Evolutionary conservation across 1,140 invertebrate species (phyloP).

Genomic region (Melanaphis sacchari): DNA sequence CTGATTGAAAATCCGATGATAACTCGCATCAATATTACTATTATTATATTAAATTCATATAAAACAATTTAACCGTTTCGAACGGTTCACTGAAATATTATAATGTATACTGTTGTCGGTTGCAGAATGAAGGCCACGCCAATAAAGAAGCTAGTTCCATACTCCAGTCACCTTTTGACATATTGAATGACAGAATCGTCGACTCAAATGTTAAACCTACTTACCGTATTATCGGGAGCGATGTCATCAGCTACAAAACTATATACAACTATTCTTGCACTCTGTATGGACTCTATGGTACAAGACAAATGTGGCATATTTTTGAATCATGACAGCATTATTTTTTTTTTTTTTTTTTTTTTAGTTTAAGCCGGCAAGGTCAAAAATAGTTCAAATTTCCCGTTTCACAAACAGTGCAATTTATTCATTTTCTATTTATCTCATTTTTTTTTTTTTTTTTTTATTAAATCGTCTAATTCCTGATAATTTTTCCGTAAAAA

Average conservation of each 20-base stretch:
- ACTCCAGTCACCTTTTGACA: not conserved
- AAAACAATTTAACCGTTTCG: not conserved
- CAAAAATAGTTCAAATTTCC: not conserved
- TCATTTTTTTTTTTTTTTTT: not conserved
- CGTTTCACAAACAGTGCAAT: not conserved
- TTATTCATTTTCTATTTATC: not conserved
- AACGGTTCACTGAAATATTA: not conserved
- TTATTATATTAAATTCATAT: not conserved
- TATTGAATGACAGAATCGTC: constrained; percentile 19
- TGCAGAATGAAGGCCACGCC: constrained; percentile 2
- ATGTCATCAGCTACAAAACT: constrained; percentile 46
- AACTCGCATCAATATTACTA: not conserved
- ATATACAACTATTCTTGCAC: constrained; percentile 52
- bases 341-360: not conserved
- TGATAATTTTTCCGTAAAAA: not conserved
- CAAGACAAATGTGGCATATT: not conserved
- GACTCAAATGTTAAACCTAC: not conserved
- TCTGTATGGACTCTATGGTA: constrained; percentile 30
- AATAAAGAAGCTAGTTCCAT: not conserved
- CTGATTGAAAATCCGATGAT: not conserved
- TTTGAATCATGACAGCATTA: not conserved
- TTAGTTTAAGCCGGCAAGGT: not conserved
- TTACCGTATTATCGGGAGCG: constrained; percentile 26
- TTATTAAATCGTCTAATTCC: not conserved
- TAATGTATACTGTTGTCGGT: not conserved